Conservation (phyloP, 2,113 vertebrate species). For the Oncorhynchus nerka region DNA sequence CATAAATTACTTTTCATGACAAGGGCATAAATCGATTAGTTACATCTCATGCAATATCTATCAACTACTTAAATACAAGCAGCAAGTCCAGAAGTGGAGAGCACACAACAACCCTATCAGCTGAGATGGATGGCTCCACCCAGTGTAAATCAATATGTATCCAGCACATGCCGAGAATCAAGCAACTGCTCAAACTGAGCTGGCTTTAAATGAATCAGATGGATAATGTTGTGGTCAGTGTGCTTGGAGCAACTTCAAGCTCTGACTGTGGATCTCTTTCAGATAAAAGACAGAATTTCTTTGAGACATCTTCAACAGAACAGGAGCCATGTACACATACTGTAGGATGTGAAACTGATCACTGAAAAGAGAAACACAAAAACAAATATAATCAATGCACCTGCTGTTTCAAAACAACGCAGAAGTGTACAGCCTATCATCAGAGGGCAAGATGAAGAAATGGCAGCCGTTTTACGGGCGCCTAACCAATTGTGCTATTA, state of each 20-base stretch:
- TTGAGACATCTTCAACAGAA: too few species aligned
- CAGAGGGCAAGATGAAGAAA: too few species aligned
- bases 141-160: slow-evolving; percentile 44
- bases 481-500: too few species aligned
- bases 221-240: slow-evolving; percentile 19
- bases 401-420: too few species aligned
- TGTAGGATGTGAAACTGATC: background rate
- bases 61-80: slow-evolving; percentile 45
- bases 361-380: background rate
- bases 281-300: background rate
- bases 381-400: too few species aligned
- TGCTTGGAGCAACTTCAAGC: background rate
- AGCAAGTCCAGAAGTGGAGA: slow-evolving; percentile 7
- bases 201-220: slow-evolving; percentile 12
- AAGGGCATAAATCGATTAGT: slow-evolving; percentile 39
- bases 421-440: too few species aligned
- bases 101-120: slow-evolving; percentile 10
- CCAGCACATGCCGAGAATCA: slow-evolving; percentile 24
- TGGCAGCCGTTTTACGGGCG: too few species aligned
- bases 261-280: background rate
- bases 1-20: slow-evolving; percentile 53
- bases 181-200: slow-evolving; percentile 9
- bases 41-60: slow-evolving; percentile 48
- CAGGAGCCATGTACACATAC: background rate
- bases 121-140: slow-evolving; percentile 43